Evolutionary conservation across 2,888 invertebrate genomes (phyloP), one percentile per base, ranked within the genome.

Genomic region (Synanthedon tipuliformis): DNA sequence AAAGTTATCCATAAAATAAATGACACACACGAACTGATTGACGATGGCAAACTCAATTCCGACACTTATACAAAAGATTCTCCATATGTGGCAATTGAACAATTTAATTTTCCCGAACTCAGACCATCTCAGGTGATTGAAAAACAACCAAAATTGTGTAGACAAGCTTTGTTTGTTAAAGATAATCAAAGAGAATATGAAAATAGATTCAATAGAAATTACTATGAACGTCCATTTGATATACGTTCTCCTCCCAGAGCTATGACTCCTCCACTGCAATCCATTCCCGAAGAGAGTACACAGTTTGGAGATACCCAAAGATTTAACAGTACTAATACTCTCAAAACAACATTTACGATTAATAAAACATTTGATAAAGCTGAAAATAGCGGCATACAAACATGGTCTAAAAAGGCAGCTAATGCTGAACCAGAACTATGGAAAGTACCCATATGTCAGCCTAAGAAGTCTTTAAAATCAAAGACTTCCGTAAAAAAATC

Each of bases 31-130:
- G 81, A 82, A 52, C 57, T 81, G 16, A 64, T 75, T 50, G 80
- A 82, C 50, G 78, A 81, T 18, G 64, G 71, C 2, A 86, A 81
- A 69, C 59, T 82, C 10, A 83, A 81, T 63, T 82, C 85, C 1
- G 88, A 89, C 59, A 89, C 89, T 1, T 90, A 79, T 57, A 86
- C 87, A 5, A 89, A 89, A 66, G 88, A 89, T 45, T 88, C 88
- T 1, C 86, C 86, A 0, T 71, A 73, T 50, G 73, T 71, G n/a
- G 70, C 73, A n/a, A 56, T 71, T 13, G 79, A 85, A 11, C 51
- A 12, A 45, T 48, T 59, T 7, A 69, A 70, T 58, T 58, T 57
- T 49, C 51, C 56, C 2, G 82, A 81, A 40, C 53, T 56, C 13
- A 75, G 61, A 57, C 71, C 71, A n/a, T 73, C 74, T 23, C 63